A percentile compares a stretch with the other conserved stretches of the same genome.
phyloP scores from a whole-genome alignment of 2,888 invertebrate genomes.

The Mantis religiosa region DNA sequence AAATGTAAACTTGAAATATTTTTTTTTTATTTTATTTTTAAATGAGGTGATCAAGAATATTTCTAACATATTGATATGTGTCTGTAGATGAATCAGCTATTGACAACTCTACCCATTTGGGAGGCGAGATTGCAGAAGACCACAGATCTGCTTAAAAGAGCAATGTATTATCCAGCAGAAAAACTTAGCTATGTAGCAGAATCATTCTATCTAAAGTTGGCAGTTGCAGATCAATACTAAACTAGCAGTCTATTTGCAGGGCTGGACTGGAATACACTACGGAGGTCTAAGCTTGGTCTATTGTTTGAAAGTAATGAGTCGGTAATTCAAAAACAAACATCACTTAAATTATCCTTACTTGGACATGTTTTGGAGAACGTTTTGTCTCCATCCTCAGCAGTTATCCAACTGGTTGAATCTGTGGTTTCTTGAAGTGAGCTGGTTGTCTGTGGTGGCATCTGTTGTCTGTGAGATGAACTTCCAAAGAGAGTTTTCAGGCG shows the following conservation, averaged over 20 bases:
- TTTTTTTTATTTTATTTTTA: slow-evolving; percentile 14
- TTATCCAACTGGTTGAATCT: too few species aligned
- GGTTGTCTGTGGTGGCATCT: too few species aligned
- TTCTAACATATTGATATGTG: background rate
- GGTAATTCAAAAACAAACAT: too few species aligned
- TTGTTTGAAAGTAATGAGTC: too few species aligned
- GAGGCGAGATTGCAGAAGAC: slow-evolving; percentile 57
- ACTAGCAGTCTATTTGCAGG: slow-evolving; percentile 61
- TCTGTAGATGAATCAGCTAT: slow-evolving; percentile 53
- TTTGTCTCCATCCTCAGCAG: too few species aligned
- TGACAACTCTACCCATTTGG: slow-evolving; percentile 56
- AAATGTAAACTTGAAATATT: background rate
- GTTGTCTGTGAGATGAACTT: too few species aligned
- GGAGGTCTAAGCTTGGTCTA: too few species aligned
- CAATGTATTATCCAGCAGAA: slow-evolving; percentile 50
- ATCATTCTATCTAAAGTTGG: slow-evolving; percentile 78
- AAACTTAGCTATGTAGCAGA: slow-evolving; percentile 67
- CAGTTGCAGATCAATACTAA: slow-evolving; percentile 72
- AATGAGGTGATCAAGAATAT: background rate
- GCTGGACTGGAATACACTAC: too few species aligned
- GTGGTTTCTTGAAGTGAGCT: too few species aligned
- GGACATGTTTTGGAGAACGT: too few species aligned
- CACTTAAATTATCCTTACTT: too few species aligned
- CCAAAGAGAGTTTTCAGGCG: too few species aligned
- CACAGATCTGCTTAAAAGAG: slow-evolving; percentile 55